phyloP scores from a whole-genome alignment of 1,140 invertebrate genomes.

The Fopius arisanus region DNA sequence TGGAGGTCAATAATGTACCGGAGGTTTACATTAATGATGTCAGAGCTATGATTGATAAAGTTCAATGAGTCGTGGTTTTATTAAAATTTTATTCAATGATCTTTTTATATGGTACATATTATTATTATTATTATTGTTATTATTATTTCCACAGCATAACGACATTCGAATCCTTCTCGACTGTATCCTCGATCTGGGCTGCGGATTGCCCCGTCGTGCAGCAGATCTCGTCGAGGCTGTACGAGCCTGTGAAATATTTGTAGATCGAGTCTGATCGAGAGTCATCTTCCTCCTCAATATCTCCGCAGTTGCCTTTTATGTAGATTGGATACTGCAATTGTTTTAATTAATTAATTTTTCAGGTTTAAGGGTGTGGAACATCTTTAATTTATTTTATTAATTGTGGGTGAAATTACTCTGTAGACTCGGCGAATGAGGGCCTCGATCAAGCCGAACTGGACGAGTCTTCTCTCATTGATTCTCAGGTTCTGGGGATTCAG shows the following conservation, averaged over 20 bases:
- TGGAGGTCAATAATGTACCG: conserved; percentile 60
- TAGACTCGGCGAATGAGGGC: conserved; percentile 85
- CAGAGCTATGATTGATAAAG: conserved; percentile 53
- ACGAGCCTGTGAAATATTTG: conserved; percentile 80
- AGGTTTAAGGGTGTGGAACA: not conserved
- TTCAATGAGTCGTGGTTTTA: conserved; percentile 38
- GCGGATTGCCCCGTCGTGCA: conserved; percentile 82
- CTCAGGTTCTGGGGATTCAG: conserved; percentile 77
- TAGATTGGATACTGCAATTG: conserved; percentile 64
- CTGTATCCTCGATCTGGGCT: conserved; percentile 83
- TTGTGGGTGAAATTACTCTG: conserved; percentile 63
- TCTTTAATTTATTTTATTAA: conserved; percentile 5
- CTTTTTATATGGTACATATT: not conserved
- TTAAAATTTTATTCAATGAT: not conserved
- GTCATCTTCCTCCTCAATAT: conserved; percentile 40
- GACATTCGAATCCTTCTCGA: conserved; percentile 86
- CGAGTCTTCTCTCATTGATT: conserved; percentile 85
- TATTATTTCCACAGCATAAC: conserved; percentile 83
- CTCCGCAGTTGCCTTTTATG: conserved; percentile 47
- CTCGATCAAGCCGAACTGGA: conserved; percentile 90
- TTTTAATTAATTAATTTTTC: conserved; percentile 14
- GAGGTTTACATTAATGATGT: conserved; percentile 59
- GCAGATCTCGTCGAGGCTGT: conserved; percentile 89
- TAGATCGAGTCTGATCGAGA: conserved; percentile 53
- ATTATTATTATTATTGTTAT: not conserved